A percentile compares a stretch with the other conserved stretches of the same genome.
These are phyloP conservation scores for Drosophila subsilvestris DNA, from an alignment of 2,888 invertebrate genomes.

Conservation along the genomic window DNA sequence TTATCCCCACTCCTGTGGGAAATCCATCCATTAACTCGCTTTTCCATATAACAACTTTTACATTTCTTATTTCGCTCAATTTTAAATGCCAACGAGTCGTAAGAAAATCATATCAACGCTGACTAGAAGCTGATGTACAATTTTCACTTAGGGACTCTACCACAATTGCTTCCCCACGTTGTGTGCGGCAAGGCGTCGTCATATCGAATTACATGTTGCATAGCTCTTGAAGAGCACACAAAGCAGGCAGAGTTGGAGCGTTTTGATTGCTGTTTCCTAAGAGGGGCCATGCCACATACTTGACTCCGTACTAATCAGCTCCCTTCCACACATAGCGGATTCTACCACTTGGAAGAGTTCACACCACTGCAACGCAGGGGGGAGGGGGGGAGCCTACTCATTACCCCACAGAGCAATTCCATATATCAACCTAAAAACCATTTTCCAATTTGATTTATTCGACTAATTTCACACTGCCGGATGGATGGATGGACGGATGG, in stretches of 20 bases:
- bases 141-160: constrained; percentile 1
- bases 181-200: constrained; percentile 50
- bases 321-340: constrained; percentile 6
- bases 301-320: constrained; percentile 18
- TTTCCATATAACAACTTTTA: constrained; percentile 5
- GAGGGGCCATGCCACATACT: constrained; percentile 13
- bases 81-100: constrained; percentile 62
- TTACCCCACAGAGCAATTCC: constrained; percentile 23
- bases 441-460: constrained; percentile 63
- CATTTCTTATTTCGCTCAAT: constrained; percentile 61
- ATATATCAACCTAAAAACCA: constrained; percentile 31
- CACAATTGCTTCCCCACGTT: background rate
- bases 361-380: constrained; percentile 8
- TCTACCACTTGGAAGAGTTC: constrained; percentile 19
- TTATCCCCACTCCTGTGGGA: background rate
- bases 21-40: background rate
- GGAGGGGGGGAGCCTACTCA: background rate
- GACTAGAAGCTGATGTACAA: constrained; percentile 44
- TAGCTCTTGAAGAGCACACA: constrained; percentile 3
- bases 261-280: constrained; percentile 36
- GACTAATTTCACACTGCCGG: constrained; percentile 36
- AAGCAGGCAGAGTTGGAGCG: constrained; percentile 32
- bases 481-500: constrained; percentile 22
- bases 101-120: constrained; percentile 58
- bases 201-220: constrained; percentile 56